Evolutionary conservation across 2,797 vertebrate species (phyloP), one percentile per base, ranked within the genome.

Genomic region (Kryptopterus vitreolus): DNA sequence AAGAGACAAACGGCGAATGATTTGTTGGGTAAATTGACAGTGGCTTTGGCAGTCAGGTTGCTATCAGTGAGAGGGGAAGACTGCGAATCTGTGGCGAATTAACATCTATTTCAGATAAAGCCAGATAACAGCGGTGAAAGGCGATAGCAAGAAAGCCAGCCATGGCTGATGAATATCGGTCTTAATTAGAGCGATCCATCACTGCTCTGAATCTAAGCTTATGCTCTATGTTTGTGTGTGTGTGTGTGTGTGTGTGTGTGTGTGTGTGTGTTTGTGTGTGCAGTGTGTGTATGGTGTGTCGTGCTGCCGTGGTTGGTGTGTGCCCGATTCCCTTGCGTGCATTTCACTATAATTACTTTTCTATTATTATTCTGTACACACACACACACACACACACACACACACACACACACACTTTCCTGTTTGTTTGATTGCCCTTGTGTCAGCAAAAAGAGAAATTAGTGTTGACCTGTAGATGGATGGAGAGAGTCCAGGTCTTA

Each of bases 311-410:
- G 29, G 50, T 73, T 57, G 35, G 33, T 43, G 50, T 53, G 53
- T 58, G 53, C 35, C 35, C 59, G 57, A 80, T 55, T 78, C 75
- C 58, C 69, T 38, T 29, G 76, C 31, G 81, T 57, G 79, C 11
- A 43, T 69, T 78, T 82, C 50, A 74, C 65, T 69, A 71, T 78
- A 82, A 84, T 82, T 74, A 78, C 80, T 48, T 76, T 78, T 80
- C 63, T 76, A 53, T 80, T 80, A 76, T 76, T 80, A 78, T 73
- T 75, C 58, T 65, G 50, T n/a, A 35, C 61, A 72, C 50, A 57
- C 73, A 80, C 57, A 55, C 78, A 71, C 24, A 77, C 62, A 69
- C 50, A 75, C 52, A 58, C 71, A 59, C 81, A 68, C 43, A 61
- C 65, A 70, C 43, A 81, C 46, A 71, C 53, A 74, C 76, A 65